These are phyloP conservation scores for Catocala fraxini DNA, from an alignment of 2,888 invertebrate species.

Conservation along the genomic window DNA sequence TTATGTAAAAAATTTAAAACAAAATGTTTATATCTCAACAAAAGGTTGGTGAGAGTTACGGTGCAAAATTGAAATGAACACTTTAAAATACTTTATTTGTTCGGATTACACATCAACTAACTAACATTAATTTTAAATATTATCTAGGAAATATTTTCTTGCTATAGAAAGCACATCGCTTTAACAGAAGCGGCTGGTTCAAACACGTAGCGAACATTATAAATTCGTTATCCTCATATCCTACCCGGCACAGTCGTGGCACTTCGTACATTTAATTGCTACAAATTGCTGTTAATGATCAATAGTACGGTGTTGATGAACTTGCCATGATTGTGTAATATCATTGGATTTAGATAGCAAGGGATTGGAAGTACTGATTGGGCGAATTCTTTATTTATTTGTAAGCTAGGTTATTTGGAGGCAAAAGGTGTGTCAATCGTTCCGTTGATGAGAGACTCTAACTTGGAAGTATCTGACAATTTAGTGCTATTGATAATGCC, in stretches of 20 bases:
- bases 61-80: no score
- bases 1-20: no score
- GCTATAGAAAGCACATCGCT: conserved; percentile 43
- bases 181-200: conserved; percentile 71
- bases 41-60: no score
- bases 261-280: conserved; percentile 76
- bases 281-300: conserved; percentile 71
- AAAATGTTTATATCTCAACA: no score
- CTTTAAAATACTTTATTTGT: no score
- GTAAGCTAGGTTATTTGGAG: neutral
- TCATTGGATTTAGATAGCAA: conserved; percentile 25
- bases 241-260: conserved; percentile 53
- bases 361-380: conserved; percentile 41
- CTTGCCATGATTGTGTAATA: conserved; percentile 37
- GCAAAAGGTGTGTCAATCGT: no score
- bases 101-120: no score
- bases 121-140: neutral
- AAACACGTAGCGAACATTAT: conserved; percentile 70
- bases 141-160: neutral
- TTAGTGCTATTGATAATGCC: no score
- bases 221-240: conserved; percentile 75
- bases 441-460: no score
- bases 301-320: conserved; percentile 56
- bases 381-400: conserved; percentile 22
- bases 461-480: no score